Percentiles rank a stretch among this genome's conserved stretches.
Conservation (phyloP, 2,888 invertebrate genomes). For the Netelia fuscicornis region DNA sequence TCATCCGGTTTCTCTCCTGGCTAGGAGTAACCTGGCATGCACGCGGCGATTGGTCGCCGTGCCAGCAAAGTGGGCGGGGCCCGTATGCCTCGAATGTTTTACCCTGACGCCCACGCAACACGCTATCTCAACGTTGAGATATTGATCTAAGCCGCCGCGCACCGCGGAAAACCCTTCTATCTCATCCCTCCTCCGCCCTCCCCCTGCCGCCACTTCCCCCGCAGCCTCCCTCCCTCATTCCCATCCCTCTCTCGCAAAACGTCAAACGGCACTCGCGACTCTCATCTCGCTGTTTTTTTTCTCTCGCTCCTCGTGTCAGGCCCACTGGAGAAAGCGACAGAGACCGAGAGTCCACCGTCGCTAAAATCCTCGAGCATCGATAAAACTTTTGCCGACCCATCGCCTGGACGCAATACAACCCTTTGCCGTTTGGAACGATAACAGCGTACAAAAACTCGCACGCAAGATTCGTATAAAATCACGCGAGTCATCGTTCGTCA, state of each 20-base stretch:
- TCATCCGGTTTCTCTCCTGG: slow-evolving; percentile 38
- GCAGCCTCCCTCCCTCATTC: slow-evolving; percentile 16
- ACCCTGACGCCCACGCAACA: slow-evolving; percentile 66
- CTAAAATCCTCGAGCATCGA: neutral
- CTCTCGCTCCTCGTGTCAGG: too few relatives aligned
- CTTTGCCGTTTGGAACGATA: slow-evolving; percentile 22
- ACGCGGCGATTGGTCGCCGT: slow-evolving; percentile 58
- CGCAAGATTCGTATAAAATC: neutral
- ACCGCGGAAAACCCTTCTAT: slow-evolving; percentile 57
- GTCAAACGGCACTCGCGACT: too few relatives aligned
- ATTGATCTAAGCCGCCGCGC: slow-evolving; percentile 80
- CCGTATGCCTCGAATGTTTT: slow-evolving; percentile 41
- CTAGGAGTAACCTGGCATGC: slow-evolving; percentile 40
- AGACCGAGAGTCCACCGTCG: neutral
- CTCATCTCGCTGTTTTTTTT: too few relatives aligned
- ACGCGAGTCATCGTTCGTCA: slow-evolving; percentile 32
- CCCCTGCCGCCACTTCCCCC: neutral
- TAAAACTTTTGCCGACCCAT: neutral
- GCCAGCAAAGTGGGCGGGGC: slow-evolving; percentile 64
- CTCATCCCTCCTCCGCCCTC: neutral
- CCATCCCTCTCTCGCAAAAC: too few relatives aligned
- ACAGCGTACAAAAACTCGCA: neutral
- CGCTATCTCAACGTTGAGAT: slow-evolving; percentile 78
- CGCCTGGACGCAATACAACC: neutral
- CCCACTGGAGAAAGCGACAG: neutral